phyloP scores from a whole-genome alignment of 2,113 vertebrate species.

The Potamarius usumacintae region DNA sequence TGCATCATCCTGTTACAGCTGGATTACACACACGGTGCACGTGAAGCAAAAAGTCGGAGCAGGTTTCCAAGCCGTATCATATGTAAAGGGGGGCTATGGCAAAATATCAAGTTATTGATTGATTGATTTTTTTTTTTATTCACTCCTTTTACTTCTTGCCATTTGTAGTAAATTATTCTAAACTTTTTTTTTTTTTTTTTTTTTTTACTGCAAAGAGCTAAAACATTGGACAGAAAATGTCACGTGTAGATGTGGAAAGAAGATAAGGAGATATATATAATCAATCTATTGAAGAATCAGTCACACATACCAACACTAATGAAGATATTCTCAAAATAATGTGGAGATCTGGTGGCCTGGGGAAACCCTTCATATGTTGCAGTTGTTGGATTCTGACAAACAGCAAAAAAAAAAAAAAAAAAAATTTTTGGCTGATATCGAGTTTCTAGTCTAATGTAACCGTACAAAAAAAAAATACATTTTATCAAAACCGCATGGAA shows the following conservation, averaged over 20 bases:
- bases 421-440: background rate
- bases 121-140: background rate
- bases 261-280: background rate
- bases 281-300: background rate
- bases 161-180: background rate
- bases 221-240: background rate
- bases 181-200: background rate
- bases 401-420: background rate
- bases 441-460: background rate
- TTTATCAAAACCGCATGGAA: background rate
- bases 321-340: background rate
- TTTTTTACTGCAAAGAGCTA: background rate
- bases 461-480: background rate
- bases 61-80: background rate
- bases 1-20: background rate
- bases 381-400: background rate
- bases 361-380: background rate
- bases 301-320: background rate
- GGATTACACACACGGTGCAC: background rate
- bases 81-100: too few species aligned
- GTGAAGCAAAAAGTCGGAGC: background rate
- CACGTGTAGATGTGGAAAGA: background rate
- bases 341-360: background rate
- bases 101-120: background rate
- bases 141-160: background rate